Evolutionary conservation across 1,140 invertebrate genomes (phyloP), one percentile per base, ranked within the genome.

Genomic region (Achroia grisella): DNA sequence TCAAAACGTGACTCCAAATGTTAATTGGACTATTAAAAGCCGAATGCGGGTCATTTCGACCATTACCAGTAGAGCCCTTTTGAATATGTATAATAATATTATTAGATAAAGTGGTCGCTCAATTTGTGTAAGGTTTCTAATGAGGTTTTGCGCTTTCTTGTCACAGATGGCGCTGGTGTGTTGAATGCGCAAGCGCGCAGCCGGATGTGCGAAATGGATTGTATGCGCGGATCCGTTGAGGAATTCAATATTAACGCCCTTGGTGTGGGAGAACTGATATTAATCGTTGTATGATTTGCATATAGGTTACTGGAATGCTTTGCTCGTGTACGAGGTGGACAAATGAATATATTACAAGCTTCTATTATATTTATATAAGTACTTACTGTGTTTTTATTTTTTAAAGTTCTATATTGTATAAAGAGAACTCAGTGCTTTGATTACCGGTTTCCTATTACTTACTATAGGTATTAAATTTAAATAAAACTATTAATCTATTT

Each of bases 61-160:
- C 81, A 82, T 85, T 85, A 85, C 77, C 47, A 56, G 62, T 15
- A 10, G 45, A 73, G 70, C 78, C 77, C 78, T 81, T 85, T 85
- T 85, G 81, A 85, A 85, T 85, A 82, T 81, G 81, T 85, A 85
- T 82, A 85, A 71, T 81, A 82, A 79, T 75, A 82, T 85, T 85
- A 85, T 82, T 85, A 81, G 77, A 82, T 84, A 73, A 75, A 78
- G 59, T 75, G 67, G 56, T 59, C 55, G 61, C 60, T 79, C 77
- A 82, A 79, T 81, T 82, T 85, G 80, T 76, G 71, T 73, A 66
- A 74, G 76, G 68, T 77, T 80, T 79, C 72, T 85, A 85, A 85
- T 85, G 71, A 79, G 80, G 81, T 80, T 85, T 79, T 85, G 78
- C 67, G 78, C 81, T 82, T 82, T 77, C 78, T 78, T 78, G 78